Evolutionary conservation across 1,140 invertebrate species (phyloP).

Genomic region (Drosophila fuyamai): DNA sequence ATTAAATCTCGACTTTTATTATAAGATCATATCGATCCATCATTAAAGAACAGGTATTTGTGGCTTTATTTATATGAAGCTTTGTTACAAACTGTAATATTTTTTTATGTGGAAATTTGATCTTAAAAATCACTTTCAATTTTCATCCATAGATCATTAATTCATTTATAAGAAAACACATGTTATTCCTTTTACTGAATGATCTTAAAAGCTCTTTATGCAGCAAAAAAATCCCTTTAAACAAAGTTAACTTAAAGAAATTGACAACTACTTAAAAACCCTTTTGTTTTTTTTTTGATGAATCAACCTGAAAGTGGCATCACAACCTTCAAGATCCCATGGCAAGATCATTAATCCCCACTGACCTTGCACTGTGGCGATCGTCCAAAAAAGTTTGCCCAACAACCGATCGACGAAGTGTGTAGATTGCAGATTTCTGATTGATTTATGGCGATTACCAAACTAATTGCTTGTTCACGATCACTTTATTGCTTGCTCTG

Average conservation of each 20-base stretch:
- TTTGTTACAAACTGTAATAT: too few relatives aligned
- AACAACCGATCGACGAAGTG: neutral
- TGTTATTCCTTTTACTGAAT: too few relatives aligned
- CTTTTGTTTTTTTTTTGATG: neutral
- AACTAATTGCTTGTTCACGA: slow-evolving; percentile 44
- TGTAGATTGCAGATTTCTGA: slow-evolving; percentile 31
- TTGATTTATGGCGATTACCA: slow-evolving; percentile 30
- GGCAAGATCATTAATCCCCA: neutral
- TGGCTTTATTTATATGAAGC: too few relatives aligned
- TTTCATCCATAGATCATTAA: too few relatives aligned
- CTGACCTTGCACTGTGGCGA: neutral
- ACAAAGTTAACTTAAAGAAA: too few relatives aligned
- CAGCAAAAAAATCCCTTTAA: too few relatives aligned
- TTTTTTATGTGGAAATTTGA: too few relatives aligned
- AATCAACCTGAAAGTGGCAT: neutral
- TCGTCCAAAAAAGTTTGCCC: neutral
- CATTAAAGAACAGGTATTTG: too few relatives aligned
- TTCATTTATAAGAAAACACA: too few relatives aligned
- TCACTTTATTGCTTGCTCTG: slow-evolving; percentile 7
- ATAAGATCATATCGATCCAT: neutral
- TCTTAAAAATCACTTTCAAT: too few relatives aligned
- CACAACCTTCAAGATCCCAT: neutral
- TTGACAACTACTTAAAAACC: too few relatives aligned
- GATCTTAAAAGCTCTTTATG: too few relatives aligned
- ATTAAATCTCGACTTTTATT: neutral